Percentiles rank a stretch among this genome's conserved stretches.
Conservation (phyloP, 92 coral and sea anemone species). For the Porites evermanni region DNA sequence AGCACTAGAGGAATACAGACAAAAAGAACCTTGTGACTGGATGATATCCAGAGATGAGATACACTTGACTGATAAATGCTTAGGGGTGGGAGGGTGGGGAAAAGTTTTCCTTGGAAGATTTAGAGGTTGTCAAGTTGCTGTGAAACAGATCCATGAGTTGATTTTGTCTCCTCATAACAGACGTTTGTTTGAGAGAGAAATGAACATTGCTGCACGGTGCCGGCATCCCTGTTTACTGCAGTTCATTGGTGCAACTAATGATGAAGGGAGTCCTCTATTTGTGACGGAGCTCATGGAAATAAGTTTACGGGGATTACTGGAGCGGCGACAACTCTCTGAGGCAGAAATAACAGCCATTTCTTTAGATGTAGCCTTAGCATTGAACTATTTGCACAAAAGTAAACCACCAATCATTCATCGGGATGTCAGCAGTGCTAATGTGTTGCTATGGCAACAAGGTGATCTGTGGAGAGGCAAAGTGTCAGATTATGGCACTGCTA, state of each 20-base stretch:
- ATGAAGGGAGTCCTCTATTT: slow-evolving; percentile 71
- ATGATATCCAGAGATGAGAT: slow-evolving; percentile 77
- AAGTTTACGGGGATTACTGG: slow-evolving; percentile 72
- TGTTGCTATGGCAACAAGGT: slow-evolving; percentile 83
- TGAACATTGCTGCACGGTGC: slow-evolving; percentile 88
- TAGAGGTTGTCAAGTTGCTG: slow-evolving; percentile 84
- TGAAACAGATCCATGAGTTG: slow-evolving; percentile 84
- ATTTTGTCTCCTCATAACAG: slow-evolving; percentile 85
- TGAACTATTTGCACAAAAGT: slow-evolving; percentile 82
- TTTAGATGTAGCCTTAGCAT: slow-evolving; percentile 74
- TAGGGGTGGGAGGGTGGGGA: slow-evolving; percentile 92
- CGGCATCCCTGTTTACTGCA: slow-evolving; percentile 89
- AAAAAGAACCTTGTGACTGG: slow-evolving; percentile 76
- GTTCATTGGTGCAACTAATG: slow-evolving; percentile 91
- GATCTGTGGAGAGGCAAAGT: slow-evolving; percentile 83
- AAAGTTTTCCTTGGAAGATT: slow-evolving; percentile 74
- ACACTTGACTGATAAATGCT: slow-evolving; percentile 50
- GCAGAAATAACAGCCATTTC: slow-evolving; percentile 59
- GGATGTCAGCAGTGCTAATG: slow-evolving; percentile 92
- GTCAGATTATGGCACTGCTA: slow-evolving; percentile 93
- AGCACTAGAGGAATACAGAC: slow-evolving; percentile 53
- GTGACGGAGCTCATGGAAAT: slow-evolving; percentile 84
- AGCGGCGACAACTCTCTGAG: slow-evolving; percentile 54
- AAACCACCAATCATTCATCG: slow-evolving; percentile 90
- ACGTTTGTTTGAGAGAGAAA: slow-evolving; percentile 87